phyloP scores from a whole-genome alignment of 1,140 invertebrate species.

The Babylonia areolata region DNA sequence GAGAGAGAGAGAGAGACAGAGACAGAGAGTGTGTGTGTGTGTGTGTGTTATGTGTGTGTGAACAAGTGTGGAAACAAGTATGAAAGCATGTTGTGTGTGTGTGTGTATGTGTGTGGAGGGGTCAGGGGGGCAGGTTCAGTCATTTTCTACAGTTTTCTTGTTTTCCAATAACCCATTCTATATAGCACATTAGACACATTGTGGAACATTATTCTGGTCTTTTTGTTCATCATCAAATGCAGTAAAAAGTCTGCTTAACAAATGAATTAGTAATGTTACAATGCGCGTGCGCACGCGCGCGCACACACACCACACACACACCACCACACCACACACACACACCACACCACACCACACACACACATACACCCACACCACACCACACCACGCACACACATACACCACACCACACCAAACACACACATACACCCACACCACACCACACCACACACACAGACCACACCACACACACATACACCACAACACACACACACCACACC shows the following conservation, averaged over 20 bases:
- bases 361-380: too few relatives aligned
- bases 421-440: not conserved
- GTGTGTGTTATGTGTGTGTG: too few relatives aligned
- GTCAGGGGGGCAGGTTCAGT: too few relatives aligned
- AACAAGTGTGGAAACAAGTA: too few relatives aligned
- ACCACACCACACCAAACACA: not conserved
- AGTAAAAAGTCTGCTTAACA: not conserved
- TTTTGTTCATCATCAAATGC: not conserved
- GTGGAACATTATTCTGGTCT: not conserved
- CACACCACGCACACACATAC: too few relatives aligned
- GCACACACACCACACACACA: conserved; percentile 35
- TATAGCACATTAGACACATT: not conserved
- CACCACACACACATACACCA: not conserved
- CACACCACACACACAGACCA: not conserved
- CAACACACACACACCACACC: too few relatives aligned
- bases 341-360: not conserved
- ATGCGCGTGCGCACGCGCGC: not conserved
- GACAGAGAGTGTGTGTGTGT: too few relatives aligned
- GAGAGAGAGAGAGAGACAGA: too few relatives aligned
- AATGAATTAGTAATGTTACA: not conserved
- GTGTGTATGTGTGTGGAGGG: too few relatives aligned
- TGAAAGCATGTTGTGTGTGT: too few relatives aligned
- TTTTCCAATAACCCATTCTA: too few relatives aligned
- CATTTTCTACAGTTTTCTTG: too few relatives aligned
- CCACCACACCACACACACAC: not conserved